Evolutionary conservation across 2,888 invertebrate genomes (phyloP), one percentile per base, ranked within the genome.

Genomic region (Meiosimyza decipiens): DNA sequence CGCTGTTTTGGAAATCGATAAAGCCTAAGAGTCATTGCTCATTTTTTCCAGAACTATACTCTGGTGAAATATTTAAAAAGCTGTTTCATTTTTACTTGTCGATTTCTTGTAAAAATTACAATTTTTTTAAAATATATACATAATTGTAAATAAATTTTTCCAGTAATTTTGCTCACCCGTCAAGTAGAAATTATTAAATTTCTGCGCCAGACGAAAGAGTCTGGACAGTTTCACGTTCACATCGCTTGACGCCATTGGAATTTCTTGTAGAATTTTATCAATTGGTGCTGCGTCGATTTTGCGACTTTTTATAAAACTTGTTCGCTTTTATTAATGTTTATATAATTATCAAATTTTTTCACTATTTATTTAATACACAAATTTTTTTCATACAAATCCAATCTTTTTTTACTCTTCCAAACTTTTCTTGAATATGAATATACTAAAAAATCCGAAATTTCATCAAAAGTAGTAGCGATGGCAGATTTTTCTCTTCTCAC

Each of bases 181-280:
- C 89, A 95, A 88, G 88, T 95, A 95, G 88, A 95, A 95, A 89
- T 94, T 93, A 89, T 95, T 95, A 88, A 95, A 95, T 90, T 94
- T 94, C 86, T 93, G 92, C 75, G 95, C 95, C 86, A 95, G 90
- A 89, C 92, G 92, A 83, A 94, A 88, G 83, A 95, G 89, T 84
- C 90, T 89, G 85, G 92, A 92, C 89, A 92, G 90, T 79, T 83
- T 86, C 49, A 80, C 77, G 79, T 81, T 82, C 71, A 81, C 79
- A 80, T 86, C 85, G 77, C 80, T 81, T 74, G 84, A 84, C 82
- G 86, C 84, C 86, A 85, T 86, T 82, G 75, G 72, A 54, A 70
- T 70, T 54, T 62, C 54, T 18, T 63, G 54, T 3, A 62, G 63
- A 54, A 51, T 62, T 62, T 40, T 18, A 40, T 9, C 9, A 6